Percentiles rank a stretch among this genome's conserved stretches.
These are phyloP conservation scores for Caenorhabditis imperialis DNA, from an alignment of 2,888 invertebrate genomes.

Conservation along the genomic window DNA sequence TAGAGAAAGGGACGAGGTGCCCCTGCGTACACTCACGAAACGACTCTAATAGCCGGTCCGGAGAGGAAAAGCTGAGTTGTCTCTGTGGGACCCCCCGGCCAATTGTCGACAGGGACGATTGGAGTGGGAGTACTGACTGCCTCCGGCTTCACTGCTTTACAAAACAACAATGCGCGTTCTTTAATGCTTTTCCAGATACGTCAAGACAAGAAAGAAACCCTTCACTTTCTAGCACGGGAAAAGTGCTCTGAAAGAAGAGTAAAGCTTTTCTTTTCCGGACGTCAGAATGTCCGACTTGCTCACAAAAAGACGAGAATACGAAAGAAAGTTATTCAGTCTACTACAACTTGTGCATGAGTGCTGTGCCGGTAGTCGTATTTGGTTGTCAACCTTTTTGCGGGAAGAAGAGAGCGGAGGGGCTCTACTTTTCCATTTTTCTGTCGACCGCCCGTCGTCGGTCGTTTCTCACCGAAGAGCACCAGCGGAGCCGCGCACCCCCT, in stretches of 20 bases:
- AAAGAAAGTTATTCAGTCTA: constrained; percentile 26
- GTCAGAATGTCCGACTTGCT: constrained; percentile 4
- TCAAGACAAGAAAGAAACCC: no score
- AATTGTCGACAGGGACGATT: constrained; percentile 42
- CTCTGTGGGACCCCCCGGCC: constrained; percentile 21
- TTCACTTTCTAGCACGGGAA: no score
- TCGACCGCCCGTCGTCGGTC: constrained; percentile 33
- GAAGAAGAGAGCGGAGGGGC: constrained; percentile 19
- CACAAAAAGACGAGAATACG: constrained; percentile 10
- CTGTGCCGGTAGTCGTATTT: constrained; percentile 37
- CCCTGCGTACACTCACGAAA: constrained; percentile 47
- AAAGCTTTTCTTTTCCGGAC: constrained; percentile 4
- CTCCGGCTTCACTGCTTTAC: no score
- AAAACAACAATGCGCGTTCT: no score
- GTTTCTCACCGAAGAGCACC: constrained; percentile 54
- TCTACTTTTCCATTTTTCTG: constrained; percentile 45
- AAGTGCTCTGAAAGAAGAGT: constrained; percentile 8
- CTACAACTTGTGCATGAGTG: constrained; percentile 8
- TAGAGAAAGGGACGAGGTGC: constrained; percentile 25
- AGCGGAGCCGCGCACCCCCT: constrained; percentile 31
- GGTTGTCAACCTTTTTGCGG: constrained; percentile 42
- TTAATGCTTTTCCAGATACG: no score
- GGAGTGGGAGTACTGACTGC: constrained; percentile 28
- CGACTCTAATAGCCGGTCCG: constrained; percentile 48
- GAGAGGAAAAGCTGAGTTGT: constrained; percentile 35